phyloP scores from a whole-genome alignment of 2,888 invertebrate species.

The Nemapogon koenigi region DNA sequence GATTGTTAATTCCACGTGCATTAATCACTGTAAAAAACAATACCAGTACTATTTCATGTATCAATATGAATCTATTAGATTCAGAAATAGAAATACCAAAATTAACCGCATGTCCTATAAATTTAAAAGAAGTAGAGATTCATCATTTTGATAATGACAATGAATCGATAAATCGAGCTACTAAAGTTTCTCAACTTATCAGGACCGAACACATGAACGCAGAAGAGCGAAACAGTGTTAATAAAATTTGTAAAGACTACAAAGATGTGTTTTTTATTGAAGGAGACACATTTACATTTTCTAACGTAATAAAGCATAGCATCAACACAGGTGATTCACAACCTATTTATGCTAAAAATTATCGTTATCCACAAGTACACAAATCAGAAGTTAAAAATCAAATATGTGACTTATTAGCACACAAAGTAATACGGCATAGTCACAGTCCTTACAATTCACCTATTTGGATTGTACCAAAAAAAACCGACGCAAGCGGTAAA shows the following conservation, averaged over 20 bases:
- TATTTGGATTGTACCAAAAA: slow-evolving; percentile 12
- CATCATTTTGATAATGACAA: no score
- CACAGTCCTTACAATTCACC: slow-evolving; percentile 13
- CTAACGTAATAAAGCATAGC: slow-evolving; percentile 14
- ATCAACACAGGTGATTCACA: slow-evolving; percentile 14
- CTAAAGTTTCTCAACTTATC: slow-evolving; percentile 8
- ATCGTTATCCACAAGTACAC: slow-evolving; percentile 16
- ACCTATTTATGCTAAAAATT: slow-evolving; percentile 16
- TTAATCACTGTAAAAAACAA: no score
- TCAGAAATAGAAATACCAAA: no score
- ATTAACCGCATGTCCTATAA: no score
- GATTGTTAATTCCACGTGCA: no score
- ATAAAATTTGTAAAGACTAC: slow-evolving; percentile 15
- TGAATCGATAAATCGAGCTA: slow-evolving; percentile 9
- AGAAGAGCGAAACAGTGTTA: slow-evolving; percentile 15
- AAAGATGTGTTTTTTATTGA: slow-evolving; percentile 17
- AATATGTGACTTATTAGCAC: slow-evolving; percentile 18
- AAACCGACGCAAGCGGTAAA: slow-evolving; percentile 14
- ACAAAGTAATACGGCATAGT: slow-evolving; percentile 12
- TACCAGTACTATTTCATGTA: no score
- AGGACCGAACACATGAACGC: slow-evolving; percentile 14
- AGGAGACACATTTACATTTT: slow-evolving; percentile 15
- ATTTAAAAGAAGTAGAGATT: no score
- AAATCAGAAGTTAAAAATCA: slow-evolving; percentile 18
- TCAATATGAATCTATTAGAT: no score